phyloP scores from a whole-genome alignment of 2,113 vertebrate species.

The Scophthalmus maximus region DNA sequence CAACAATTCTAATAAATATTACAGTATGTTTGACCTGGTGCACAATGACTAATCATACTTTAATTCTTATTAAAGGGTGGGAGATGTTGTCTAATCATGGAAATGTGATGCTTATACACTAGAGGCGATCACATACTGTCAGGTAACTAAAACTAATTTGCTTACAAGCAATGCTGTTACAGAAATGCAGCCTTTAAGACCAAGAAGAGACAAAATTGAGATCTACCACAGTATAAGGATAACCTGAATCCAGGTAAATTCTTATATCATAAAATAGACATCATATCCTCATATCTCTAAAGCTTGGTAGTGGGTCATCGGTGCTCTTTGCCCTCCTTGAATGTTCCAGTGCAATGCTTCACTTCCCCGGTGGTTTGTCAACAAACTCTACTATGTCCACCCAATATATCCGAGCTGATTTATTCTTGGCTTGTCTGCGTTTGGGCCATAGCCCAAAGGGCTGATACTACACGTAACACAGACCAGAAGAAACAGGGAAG shows the following conservation, averaged over 20 bases:
- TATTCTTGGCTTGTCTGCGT: slow-evolving; percentile 56
- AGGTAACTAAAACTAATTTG: not conserved
- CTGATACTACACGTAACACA: slow-evolving; percentile 59
- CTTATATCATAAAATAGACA: not conserved
- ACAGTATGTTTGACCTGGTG: not conserved
- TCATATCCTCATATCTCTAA: not conserved
- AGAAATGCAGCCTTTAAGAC: not conserved
- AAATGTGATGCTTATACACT: not conserved
- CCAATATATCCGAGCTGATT: slow-evolving; percentile 51
- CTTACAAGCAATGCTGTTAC: not conserved
- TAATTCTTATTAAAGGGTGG: not conserved
- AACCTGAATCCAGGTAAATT: not conserved
- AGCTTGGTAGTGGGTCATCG: slow-evolving; percentile 5
- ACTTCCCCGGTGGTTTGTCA: slow-evolving; percentile 49
- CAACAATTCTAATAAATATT: not conserved
- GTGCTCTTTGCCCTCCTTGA: slow-evolving; percentile 33
- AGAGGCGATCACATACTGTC: not conserved
- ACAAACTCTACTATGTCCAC: slow-evolving; percentile 44
- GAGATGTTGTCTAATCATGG: not conserved
- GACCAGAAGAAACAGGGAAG: slow-evolving; percentile 46
- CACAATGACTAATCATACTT: not conserved
- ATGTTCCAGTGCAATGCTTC: slow-evolving; percentile 25
- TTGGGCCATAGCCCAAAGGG: slow-evolving; percentile 51
- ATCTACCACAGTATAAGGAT: not conserved
- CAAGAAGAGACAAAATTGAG: not conserved